These are phyloP conservation scores for Pristis pectinata DNA, from an alignment of 2,797 vertebrate genomes.

Conservation along the genomic window DNA sequence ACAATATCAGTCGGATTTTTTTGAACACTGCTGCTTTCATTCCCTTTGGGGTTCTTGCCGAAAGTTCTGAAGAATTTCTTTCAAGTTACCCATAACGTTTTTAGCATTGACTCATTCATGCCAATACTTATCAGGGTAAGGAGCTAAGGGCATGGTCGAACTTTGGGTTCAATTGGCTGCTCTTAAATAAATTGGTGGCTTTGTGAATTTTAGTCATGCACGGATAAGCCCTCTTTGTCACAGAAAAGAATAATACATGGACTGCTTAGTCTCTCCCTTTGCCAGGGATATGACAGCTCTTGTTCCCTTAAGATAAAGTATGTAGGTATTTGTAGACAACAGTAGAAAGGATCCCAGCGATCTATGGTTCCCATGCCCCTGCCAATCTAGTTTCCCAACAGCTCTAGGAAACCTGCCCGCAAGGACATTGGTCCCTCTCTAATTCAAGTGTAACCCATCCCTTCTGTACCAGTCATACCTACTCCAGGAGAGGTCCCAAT, in stretches of 20 bases:
- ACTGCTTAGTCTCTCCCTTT: neutral
- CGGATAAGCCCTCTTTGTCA: neutral
- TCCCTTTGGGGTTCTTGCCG: neutral
- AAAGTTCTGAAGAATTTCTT: neutral
- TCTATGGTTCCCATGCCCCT: too few species aligned
- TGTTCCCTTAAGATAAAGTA: neutral
- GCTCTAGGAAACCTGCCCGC: too few species aligned
- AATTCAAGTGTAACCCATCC: too few species aligned
- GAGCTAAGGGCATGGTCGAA: neutral
- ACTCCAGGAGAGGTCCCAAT: too few species aligned
- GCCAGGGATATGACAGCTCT: neutral
- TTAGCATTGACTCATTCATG: neutral
- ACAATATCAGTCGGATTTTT: neutral
- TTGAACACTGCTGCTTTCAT: neutral
- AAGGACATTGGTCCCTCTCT: too few species aligned
- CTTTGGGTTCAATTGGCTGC: neutral
- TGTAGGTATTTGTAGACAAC: neutral
- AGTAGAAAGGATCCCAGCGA: neutral
- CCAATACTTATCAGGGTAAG: neutral
- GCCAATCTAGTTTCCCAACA: too few species aligned
- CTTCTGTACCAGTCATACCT: too few species aligned
- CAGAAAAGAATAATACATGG: neutral
- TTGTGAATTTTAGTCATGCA: neutral
- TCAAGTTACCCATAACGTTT: neutral
- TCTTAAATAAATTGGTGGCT: conserved; percentile 15